Conservation (phyloP, 1,140 invertebrate species). For the Caerostris extrusa region DNA sequence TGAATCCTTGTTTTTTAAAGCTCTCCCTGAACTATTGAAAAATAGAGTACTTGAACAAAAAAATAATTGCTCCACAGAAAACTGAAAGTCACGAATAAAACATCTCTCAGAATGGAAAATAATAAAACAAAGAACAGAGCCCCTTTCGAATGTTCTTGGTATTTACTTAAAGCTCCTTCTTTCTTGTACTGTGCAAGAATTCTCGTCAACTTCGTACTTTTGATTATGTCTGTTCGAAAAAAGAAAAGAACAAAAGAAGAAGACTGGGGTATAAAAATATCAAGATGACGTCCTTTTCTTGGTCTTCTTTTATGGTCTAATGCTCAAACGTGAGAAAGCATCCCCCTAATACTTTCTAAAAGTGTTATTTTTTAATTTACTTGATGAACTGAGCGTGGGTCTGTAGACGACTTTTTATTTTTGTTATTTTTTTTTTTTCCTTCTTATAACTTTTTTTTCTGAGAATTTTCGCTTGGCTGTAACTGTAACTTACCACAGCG, state of each 20-base stretch:
- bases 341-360: background rate
- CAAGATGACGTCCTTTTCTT: background rate
- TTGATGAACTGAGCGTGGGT: background rate
- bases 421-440: background rate
- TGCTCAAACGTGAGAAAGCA: background rate
- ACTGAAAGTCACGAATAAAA: background rate
- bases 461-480: background rate
- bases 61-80: background rate
- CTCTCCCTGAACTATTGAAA: too few relatives aligned
- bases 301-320: background rate
- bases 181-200: background rate
- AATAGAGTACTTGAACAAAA: too few relatives aligned
- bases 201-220: background rate
- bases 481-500: background rate
- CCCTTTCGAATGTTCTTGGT: background rate
- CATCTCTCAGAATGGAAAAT: background rate
- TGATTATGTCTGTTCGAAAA: background rate
- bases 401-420: background rate
- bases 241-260: background rate
- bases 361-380: background rate
- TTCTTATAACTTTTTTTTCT: too few relatives aligned
- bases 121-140: background rate
- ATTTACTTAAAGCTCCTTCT: background rate
- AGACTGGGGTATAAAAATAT: background rate
- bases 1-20: background rate